A percentile compares a stretch with the other conserved stretches of the same genome.
Conservation (phyloP, 2,888 invertebrate species). For the Myathropa florea region DNA sequence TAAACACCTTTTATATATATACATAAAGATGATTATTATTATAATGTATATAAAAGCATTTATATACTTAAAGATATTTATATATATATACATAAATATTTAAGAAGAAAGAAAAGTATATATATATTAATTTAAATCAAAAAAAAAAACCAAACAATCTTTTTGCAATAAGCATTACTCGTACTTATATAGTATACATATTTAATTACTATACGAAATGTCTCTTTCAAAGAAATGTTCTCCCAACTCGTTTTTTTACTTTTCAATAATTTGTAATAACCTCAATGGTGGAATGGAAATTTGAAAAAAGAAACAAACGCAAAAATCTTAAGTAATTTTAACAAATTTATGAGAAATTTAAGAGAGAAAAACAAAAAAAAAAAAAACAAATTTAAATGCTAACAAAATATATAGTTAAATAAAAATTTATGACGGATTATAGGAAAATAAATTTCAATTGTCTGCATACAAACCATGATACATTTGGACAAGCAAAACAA, state of each 20-base stretch:
- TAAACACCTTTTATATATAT: constrained; percentile 61
- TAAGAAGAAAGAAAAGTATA: constrained; percentile 7
- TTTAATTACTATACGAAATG: constrained; percentile 8
- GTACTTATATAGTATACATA: constrained; percentile 4
- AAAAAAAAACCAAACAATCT: constrained; percentile 31
- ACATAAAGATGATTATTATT: constrained; percentile 50
- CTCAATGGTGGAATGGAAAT: neutral
- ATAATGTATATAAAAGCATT: constrained; percentile 55
- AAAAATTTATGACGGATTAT: constrained; percentile 57
- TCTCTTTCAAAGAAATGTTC: constrained; percentile 31
- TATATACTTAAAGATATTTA: constrained; percentile 47
- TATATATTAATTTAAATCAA: constrained; percentile 27
- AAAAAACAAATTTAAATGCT: constrained; percentile 53
- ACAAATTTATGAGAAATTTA: constrained; percentile 46
- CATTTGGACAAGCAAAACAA: constrained; percentile 22
- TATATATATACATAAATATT: constrained; percentile 6
- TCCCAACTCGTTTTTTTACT: neutral
- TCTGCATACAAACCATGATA: constrained; percentile 35
- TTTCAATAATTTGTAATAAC: neutral
- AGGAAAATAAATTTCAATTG: constrained; percentile 49
- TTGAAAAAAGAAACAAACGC: neutral
- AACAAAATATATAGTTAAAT: constrained; percentile 59
- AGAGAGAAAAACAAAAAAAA: constrained; percentile 32
- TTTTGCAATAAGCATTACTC: constrained; percentile 40
- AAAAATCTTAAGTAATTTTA: constrained; percentile 8